Percentiles rank a stretch among this genome's conserved stretches.
phyloP scores from a whole-genome alignment of 2,113 vertebrate genomes.

The Tetrao urogallus region DNA sequence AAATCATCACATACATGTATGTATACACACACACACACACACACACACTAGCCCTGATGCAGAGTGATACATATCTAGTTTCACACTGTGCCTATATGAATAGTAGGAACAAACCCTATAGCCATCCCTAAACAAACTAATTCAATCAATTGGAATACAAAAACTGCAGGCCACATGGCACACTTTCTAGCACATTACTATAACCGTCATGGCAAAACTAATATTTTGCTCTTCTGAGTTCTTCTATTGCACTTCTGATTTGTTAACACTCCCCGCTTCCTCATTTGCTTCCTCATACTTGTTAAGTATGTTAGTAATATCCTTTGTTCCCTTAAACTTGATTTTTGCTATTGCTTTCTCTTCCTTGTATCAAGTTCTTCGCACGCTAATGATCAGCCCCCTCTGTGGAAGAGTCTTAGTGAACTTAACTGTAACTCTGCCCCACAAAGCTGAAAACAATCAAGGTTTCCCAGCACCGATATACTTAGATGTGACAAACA shows the following conservation, averaged over 20 bases:
- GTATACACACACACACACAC: neutral
- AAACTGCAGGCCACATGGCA: neutral
- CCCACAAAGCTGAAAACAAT: neutral
- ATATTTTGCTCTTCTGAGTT: conserved; percentile 1
- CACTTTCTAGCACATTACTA: neutral
- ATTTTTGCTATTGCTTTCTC: neutral
- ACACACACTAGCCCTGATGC: no score
- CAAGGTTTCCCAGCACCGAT: neutral
- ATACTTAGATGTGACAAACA: neutral
- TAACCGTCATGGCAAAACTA: neutral
- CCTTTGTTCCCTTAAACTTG: neutral
- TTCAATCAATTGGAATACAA: conserved; percentile 1
- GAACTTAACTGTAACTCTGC: neutral
- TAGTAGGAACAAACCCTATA: conserved; percentile 43
- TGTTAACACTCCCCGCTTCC: neutral
- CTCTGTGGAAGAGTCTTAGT: neutral
- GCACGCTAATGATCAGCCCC: neutral
- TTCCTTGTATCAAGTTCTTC: neutral
- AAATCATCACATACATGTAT: neutral
- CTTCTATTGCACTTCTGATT: neutral
- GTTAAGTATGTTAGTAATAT: neutral
- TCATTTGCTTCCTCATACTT: neutral
- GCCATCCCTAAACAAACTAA: conserved; percentile 13
- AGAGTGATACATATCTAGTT: neutral
- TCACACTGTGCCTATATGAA: neutral